These are phyloP conservation scores for Tachina grossa DNA, from an alignment of 2,888 invertebrate species.

Conservation along the genomic window DNA sequence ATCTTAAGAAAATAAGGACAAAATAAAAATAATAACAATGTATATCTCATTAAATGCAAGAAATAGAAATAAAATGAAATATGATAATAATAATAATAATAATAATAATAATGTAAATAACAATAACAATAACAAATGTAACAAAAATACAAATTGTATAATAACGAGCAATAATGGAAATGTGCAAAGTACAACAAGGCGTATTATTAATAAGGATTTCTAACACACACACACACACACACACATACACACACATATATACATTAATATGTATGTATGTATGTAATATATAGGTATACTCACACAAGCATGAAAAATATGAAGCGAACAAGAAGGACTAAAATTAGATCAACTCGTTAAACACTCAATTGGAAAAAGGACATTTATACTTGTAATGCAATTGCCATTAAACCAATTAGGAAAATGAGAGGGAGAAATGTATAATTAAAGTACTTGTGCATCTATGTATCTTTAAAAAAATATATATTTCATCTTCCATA, in stretches of 20 bases:
- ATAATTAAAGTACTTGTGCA: background rate
- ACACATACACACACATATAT: conserved; percentile 7
- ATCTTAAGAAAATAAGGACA: background rate
- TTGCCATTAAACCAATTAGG: background rate
- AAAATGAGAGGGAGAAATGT: background rate
- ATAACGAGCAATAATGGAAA: conserved; percentile 3
- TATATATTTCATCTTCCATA: no score
- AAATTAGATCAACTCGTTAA: conserved; percentile 25
- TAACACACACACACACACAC: conserved; percentile 24
- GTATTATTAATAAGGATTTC: conserved; percentile 62
- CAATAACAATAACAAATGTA: background rate
- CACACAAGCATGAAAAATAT: conserved; percentile 5
- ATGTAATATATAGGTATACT: background rate
- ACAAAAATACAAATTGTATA: background rate
- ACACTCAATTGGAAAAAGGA: background rate
- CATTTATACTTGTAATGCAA: background rate
- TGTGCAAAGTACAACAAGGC: conserved; percentile 33
- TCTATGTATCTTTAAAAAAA: no score
- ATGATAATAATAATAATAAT: conserved; percentile 7
- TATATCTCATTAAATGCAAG: conserved; percentile 44
- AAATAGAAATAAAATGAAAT: background rate
- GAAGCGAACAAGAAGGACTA: background rate
- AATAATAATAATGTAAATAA: background rate
- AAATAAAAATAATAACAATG: conserved; percentile 2
- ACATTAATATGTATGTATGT: background rate